Base-by-base conservation (phyloP, 1,140 invertebrate genomes). In the Hyles vespertilio region DNA sequence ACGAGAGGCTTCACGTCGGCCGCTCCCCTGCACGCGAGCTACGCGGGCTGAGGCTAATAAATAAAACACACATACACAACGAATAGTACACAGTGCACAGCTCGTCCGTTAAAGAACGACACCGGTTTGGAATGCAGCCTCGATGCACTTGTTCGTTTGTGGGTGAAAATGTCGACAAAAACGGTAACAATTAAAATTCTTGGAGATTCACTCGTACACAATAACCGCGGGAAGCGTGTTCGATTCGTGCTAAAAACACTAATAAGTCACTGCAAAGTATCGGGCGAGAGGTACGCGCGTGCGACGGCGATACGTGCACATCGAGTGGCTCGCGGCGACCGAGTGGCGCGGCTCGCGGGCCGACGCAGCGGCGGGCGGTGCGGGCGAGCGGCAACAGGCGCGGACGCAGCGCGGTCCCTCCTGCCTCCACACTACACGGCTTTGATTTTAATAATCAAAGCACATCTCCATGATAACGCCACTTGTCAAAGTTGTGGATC, bases 121-220 rank as follows among this genome's bases (percentile, higher is more conserved):
- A 88, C 82, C 81, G 82, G 83, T 80, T 85, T 72, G 85, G 85
- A 88, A 88, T 88, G 84, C 76, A 81, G 81, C 80, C 76, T 83
- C 59, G 75, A 80, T 81, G 74, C 79, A 82, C 74, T 79, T 77
- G 76, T 78, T 63, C 65, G 70, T 68, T 74, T 64, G 32, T 33
- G 56, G 61, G 63, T 58, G 67, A 75, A 75, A 79, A 61, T 45
- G 63, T 72, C 70, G 53, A 72, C 61, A 57, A 59, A 66, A 70
- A 65, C 34, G 55, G 53, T 61, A 67, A 56, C 53, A 63, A 58
- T 78, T 62, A 57, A 56, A 63, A 66, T 73, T 71, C 58, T n/a
- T 56, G 60, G 60, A 22, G 45, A 67, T 67, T 60, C 68, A 74
- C 72, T 69, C 48, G 60, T 53, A 69, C 51, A 61, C 51, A 59